Evolutionary conservation across 1,140 invertebrate species (phyloP), one percentile per base, ranked within the genome.

Genomic region (Homalodisca vitripennis): DNA sequence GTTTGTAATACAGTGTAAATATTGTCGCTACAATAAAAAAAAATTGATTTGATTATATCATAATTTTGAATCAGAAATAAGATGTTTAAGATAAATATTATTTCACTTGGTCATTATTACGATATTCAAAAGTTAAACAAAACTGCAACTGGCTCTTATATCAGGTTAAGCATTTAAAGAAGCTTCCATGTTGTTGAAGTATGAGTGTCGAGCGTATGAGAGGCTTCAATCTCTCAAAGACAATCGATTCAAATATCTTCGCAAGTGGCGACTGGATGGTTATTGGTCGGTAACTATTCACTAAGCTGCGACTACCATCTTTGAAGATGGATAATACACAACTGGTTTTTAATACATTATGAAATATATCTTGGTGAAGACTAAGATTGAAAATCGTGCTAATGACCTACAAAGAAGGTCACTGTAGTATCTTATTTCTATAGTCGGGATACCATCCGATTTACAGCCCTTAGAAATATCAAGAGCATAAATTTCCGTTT

Each of bases 331-430:
- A 20, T 3, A 53, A 6, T 3, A 53, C 48, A 22, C 6, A 53
- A 24, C 48, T 53, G 12, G 48, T 53, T 53, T 53, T 53, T 22
- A 53, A 20, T 6, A 20, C 20, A 13, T 6, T 3, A 12, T 6
- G 48, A 24, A 53, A 53, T 6, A 53, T 12, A 6, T 20, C 48
- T 20, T 53, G 10, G 3, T 53, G 48, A 13, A 53, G 22, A 53
- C 48, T 53, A 3, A 53, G 22, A 24, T 53, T 53, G 48, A 53
- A 53, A 53, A 53, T 12, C n/a, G n/a, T n/a, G n/a, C n/a, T n/a
- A 53, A 3, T 6, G 6, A 20, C 3, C 20, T 14, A 24, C 48
- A 53, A 12, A 53, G 22, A 6, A 53, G 22, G 22, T 53, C 48
- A 24, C 48, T 53, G 22, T 24, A 53, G 48, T 22, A 22, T 12